Evolutionary conservation across 2,888 invertebrate genomes (phyloP).

Genomic region (Dicranocentrus wangi): DNA sequence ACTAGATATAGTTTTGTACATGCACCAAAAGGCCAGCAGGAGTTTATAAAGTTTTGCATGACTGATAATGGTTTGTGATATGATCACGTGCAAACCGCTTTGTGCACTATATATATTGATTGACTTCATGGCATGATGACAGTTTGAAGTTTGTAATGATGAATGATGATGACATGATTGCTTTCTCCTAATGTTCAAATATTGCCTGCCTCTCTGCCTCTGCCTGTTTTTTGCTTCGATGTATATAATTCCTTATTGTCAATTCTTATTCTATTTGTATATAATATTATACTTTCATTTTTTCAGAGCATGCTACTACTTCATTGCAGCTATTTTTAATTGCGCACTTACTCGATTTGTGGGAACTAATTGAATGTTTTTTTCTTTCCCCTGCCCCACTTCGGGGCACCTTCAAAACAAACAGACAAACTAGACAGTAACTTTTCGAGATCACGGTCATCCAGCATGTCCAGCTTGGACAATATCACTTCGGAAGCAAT

Average conservation of each 20-base stretch:
- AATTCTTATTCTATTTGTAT: not conserved
- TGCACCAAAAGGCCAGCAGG: too few species aligned
- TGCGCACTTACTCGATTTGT: not conserved
- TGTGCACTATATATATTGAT: too few species aligned
- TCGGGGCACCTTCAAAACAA: not conserved
- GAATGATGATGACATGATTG: not conserved
- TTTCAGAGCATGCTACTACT: conserved; percentile 21
- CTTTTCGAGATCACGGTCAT: conserved; percentile 96
- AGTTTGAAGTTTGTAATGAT: not conserved
- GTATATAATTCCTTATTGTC: not conserved
- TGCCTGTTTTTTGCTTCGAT: not conserved
- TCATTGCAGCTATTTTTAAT: not conserved
- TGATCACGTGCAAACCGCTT: too few species aligned
- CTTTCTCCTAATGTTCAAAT: not conserved
- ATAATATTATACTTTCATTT: not conserved
- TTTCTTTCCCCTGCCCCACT: conserved; percentile 13
- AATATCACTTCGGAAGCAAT: conserved; percentile 97
- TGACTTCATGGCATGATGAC: not conserved
- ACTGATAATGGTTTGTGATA: too few species aligned
- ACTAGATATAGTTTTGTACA: too few species aligned
- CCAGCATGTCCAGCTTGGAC: conserved; percentile 97
- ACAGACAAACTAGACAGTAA: conserved; percentile 96
- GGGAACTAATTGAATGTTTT: conserved; percentile 17
- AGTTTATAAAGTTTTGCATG: too few species aligned
- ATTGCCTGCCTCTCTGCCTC: conserved; percentile 33